Percentiles rank a stretch among this genome's conserved stretches.
Conservation (phyloP, 2,888 invertebrate species). For the Epirrhoe alternata region DNA sequence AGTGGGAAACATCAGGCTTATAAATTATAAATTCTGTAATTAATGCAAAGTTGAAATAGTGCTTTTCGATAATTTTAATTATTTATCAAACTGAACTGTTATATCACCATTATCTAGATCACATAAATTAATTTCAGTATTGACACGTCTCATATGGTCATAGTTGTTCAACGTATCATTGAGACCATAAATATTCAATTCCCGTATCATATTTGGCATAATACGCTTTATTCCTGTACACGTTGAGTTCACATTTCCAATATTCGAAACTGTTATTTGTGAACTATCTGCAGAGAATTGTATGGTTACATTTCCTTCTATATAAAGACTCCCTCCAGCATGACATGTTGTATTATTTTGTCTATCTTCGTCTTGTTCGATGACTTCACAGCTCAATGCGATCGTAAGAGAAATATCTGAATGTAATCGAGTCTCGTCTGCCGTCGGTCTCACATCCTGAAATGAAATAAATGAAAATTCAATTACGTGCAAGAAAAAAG, state of each 20-base stretch:
- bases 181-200: conserved; percentile 70
- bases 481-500: conserved; percentile 1
- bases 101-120: conserved; percentile 47
- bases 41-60: too few species aligned
- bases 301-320: conserved; percentile 58
- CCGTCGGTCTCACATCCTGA: conserved; percentile 62
- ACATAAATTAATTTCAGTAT: conserved; percentile 61
- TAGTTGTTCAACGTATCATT: conserved; percentile 69
- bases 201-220: conserved; percentile 55
- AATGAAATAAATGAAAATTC: conserved; percentile 32
- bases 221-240: conserved; percentile 51
- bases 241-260: conserved; percentile 55
- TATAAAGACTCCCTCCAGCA: conserved; percentile 58
- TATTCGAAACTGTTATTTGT: conserved; percentile 53
- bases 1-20: too few species aligned
- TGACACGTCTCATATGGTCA: conserved; percentile 60
- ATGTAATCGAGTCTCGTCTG: conserved; percentile 61
- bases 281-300: conserved; percentile 57
- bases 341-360: conserved; percentile 8
- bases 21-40: too few species aligned
- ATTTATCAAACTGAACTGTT: conserved; percentile 34
- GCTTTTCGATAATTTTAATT: not conserved
- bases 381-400: conserved; percentile 61
- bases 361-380: conserved; percentile 25
- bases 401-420: conserved; percentile 64